Evolutionary conservation across 1,140 invertebrate species (phyloP).

Genomic region (Ganaspis sp.): DNA sequence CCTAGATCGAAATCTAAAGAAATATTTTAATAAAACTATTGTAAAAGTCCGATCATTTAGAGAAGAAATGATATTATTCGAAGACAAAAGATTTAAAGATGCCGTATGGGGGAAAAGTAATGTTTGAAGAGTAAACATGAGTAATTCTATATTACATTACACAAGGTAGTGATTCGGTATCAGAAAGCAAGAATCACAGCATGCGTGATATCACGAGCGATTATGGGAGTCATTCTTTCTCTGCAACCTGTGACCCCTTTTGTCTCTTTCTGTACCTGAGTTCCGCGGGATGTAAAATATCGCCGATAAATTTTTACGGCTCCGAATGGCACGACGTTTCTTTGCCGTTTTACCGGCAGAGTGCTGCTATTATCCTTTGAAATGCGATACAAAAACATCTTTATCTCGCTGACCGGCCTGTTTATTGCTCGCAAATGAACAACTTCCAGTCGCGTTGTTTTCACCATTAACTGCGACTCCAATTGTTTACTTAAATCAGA

Average conservation of each 20-base stretch:
- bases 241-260: constrained; percentile 17
- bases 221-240: not conserved
- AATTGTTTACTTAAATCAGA: not conserved
- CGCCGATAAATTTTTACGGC: constrained; percentile 25
- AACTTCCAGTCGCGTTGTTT: not conserved
- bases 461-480: not conserved
- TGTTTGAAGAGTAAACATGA: too few species aligned
- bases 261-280: constrained; percentile 3
- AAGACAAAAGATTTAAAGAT: too few species aligned
- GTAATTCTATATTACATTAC: not conserved
- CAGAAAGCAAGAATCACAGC: constrained; percentile 4
- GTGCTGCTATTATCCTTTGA: constrained; percentile 8
- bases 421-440: constrained; percentile 20
- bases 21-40: too few species aligned
- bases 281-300: constrained; percentile 16
- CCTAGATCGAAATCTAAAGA: too few species aligned
- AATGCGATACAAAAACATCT: constrained; percentile 29
- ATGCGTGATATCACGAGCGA: not conserved
- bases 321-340: constrained; percentile 19
- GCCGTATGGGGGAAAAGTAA: too few species aligned
- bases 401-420: not conserved
- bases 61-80: too few species aligned
- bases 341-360: not conserved
- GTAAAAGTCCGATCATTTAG: too few species aligned
- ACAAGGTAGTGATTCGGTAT: not conserved